A percentile compares a stretch with the other conserved stretches of the same genome.
phyloP scores from a whole-genome alignment of 2,113 vertebrate species.

The Upupa epops region DNA sequence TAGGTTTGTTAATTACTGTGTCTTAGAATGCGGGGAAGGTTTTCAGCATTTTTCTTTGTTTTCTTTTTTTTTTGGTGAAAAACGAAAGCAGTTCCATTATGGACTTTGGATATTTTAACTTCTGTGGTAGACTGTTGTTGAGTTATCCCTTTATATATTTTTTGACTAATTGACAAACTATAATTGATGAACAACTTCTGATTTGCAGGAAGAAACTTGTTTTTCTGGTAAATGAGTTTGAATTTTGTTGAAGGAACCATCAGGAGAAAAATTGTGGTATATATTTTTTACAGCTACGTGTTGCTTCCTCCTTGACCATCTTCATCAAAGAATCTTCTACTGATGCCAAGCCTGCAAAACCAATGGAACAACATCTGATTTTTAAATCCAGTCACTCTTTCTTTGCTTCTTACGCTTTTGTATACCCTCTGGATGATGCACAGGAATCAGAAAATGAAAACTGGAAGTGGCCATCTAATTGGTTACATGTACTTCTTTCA shows the following conservation, averaged over 20 bases:
- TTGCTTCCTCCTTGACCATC: neutral
- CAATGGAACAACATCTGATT: neutral
- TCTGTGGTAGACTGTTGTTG: neutral
- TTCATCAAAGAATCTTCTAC: neutral
- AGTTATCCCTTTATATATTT: neutral
- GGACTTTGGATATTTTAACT: neutral
- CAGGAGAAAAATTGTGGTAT: neutral
- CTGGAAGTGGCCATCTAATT: neutral
- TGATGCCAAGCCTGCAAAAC: neutral
- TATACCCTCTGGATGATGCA: fast-evolving
- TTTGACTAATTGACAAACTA: neutral
- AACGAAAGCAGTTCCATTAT: neutral
- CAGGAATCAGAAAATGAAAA: neutral
- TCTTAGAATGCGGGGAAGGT: neutral
- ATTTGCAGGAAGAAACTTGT: neutral
- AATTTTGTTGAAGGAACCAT: neutral
- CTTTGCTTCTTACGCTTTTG: neutral
- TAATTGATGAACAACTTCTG: neutral
- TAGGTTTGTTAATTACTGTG: neutral
- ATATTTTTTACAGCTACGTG: neutral
- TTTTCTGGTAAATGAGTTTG: neutral
- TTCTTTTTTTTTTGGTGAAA: neutral
- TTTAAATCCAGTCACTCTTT: neutral
- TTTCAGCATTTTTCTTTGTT: neutral
- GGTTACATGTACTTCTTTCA: neutral